Conservation (phyloP, 2,888 invertebrate species). For the Tenthredo distinguenda region DNA sequence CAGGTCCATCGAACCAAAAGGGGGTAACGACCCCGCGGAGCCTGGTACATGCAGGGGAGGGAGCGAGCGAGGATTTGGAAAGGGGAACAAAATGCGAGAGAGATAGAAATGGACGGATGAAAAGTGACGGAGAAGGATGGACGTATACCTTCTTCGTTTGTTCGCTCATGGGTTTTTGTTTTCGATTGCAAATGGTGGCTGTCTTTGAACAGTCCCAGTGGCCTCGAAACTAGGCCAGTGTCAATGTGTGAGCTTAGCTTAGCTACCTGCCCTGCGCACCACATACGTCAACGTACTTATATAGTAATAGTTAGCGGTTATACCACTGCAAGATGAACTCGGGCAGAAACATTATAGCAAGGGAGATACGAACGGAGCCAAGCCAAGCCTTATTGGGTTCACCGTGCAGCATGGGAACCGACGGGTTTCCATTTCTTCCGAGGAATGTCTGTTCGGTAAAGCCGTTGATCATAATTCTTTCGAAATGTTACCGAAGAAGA, state of each 20-base stretch:
- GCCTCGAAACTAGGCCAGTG: conserved; percentile 69
- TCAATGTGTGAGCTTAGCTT: conserved; percentile 63
- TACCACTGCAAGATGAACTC: background rate
- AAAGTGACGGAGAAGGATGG: background rate
- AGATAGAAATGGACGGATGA: conserved; percentile 12
- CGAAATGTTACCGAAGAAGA: background rate
- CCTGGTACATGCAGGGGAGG: conserved; percentile 38
- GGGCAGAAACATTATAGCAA: background rate
- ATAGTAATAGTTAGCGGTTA: background rate
- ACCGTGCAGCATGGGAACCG: conserved; percentile 13
- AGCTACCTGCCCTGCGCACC: conserved; percentile 49
- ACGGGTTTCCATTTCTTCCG: background rate
- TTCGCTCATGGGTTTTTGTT: conserved; percentile 62
- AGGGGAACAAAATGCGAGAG: conserved; percentile 28
- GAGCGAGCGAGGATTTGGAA: conserved; percentile 26
- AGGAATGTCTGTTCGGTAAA: background rate
- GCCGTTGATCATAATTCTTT: background rate
- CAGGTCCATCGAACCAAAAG: conserved; percentile 40
- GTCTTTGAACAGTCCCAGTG: conserved; percentile 67
- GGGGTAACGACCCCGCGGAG: conserved; percentile 75
- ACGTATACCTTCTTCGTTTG: conserved; percentile 63
- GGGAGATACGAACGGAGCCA: background rate
- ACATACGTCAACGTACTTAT: conserved; percentile 3
- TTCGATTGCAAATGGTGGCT: conserved; percentile 56
- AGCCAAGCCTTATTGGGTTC: background rate